Conservation (phyloP, 1,140 invertebrate species). For the Hyphantria cunea region DNA sequence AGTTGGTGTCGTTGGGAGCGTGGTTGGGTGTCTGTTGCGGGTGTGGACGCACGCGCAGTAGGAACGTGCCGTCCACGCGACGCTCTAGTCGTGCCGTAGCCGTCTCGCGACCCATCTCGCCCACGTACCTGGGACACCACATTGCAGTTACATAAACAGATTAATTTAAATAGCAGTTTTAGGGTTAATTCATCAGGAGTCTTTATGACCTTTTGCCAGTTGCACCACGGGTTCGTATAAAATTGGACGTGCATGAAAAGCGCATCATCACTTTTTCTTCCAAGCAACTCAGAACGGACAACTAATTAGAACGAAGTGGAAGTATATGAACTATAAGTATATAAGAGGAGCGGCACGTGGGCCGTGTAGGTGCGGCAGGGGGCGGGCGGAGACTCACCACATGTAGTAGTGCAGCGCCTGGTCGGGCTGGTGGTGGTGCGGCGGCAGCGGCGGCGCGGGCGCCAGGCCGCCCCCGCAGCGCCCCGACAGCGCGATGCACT, state of each 20-base stretch:
- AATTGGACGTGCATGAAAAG: too few relatives aligned
- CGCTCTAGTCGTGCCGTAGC: constrained; percentile 90
- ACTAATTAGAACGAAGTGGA: too few relatives aligned
- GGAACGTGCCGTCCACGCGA: constrained; percentile 93
- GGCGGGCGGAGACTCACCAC: constrained; percentile 59
- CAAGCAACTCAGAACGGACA: too few relatives aligned
- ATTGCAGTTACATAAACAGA: constrained; percentile 38
- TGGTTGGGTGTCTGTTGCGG: constrained; percentile 69
- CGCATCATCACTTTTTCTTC: too few relatives aligned
- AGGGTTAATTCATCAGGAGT: too few relatives aligned
- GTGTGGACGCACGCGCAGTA: constrained; percentile 91
- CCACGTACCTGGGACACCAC: constrained; percentile 87
- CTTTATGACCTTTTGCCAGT: too few relatives aligned
- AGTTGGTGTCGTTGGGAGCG: constrained; percentile 86
- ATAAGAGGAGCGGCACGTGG: too few relatives aligned
- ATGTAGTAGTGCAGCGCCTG: constrained; percentile 83
- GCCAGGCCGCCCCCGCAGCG: constrained; percentile 83
- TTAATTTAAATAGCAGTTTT: too few relatives aligned
- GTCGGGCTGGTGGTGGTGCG: constrained; percentile 81
- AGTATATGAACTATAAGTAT: too few relatives aligned
- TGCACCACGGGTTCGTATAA: too few relatives aligned
- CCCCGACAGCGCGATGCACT: constrained; percentile 88
- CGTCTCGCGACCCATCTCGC: constrained; percentile 92
- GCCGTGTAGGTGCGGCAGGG: too few relatives aligned
- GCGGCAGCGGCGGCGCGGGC: constrained; percentile 79